Evolutionary conservation across 2,888 invertebrate species (phyloP), one percentile per base, ranked within the genome.

Genomic region (Xestia c-nigrum): DNA sequence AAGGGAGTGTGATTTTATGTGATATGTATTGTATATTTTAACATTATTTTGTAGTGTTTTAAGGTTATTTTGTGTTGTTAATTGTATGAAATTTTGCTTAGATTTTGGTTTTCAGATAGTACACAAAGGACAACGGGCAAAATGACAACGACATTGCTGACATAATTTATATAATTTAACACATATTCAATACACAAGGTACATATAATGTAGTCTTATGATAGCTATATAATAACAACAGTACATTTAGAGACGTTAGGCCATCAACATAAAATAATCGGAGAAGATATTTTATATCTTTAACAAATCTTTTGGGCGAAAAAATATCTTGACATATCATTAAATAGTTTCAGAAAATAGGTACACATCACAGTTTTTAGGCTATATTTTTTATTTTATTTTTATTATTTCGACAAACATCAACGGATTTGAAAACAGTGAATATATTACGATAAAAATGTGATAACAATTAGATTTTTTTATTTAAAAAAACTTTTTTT

Each of bases 151-250:
- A 92, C 87, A 87, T 90, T 94, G 96, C 96, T 91, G 95, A 95
- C 93, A 95, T 94, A 94, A 94, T 94, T 94, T 92, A 94, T 96
- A 94, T 96, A 95, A 91, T 94, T 91, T 84, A 95, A 96, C 95
- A 96, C 95, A 95, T 93, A 94, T 92, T 92, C 88, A 93, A 90
- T 93, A 94, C 93, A 94, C 92, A 92, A 92, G 91, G 92, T 92
- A 93, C 91, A 87, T 91, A 93, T 90, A 93, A 93, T 90, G 90
- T 90, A 93, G 89, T 85, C 88, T 90, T 91, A 90, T 85, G 76
- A 77, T 83, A 87, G 88, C 88, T 90, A 55, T 84, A 31, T 31
- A 31, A 31, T 31, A 92, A 90, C 89, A 93, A 79, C 74, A 66
- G 71, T 83, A 89, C 84, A 86, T 74, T 83, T 81, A 70, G 77